Percentiles rank a stretch among this genome's conserved stretches.
phyloP scores from a whole-genome alignment of 1,140 invertebrate species.

The Hesperophylax magnus region DNA sequence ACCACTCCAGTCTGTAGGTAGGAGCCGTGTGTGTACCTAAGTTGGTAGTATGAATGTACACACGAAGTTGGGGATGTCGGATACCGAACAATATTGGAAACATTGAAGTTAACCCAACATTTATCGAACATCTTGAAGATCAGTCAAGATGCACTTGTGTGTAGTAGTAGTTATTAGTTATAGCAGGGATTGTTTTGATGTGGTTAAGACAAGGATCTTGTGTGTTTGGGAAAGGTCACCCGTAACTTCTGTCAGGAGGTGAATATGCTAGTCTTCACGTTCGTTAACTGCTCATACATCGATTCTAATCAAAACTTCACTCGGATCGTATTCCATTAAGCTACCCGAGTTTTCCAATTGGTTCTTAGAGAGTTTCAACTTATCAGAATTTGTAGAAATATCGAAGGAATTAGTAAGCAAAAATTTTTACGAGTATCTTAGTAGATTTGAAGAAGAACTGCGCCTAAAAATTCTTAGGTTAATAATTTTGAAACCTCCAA shows the following conservation, averaged over 20 bases:
- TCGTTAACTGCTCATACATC: no score
- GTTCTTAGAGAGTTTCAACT: no score
- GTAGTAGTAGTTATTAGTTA: neutral
- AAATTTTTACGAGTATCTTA: no score
- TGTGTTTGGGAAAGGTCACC: conserved; percentile 44
- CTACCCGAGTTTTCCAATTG: no score
- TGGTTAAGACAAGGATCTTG: conserved; percentile 29
- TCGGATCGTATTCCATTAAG: no score
- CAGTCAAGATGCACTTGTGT: conserved; percentile 42
- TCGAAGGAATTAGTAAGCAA: no score
- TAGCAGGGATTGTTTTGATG: conserved; percentile 29
- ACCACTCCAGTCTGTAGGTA: conserved; percentile 17
- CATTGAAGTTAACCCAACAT: conserved; percentile 33
- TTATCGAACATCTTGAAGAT: conserved; percentile 45
- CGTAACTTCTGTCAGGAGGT: conserved; percentile 8
- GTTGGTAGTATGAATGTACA: neutral
- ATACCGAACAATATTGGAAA: conserved; percentile 42
- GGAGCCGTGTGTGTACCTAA: neutral
- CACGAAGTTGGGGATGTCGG: neutral
- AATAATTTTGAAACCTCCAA: no score
- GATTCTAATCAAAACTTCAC: no score
- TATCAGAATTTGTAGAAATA: no score
- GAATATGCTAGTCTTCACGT: neutral
- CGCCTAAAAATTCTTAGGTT: no score
- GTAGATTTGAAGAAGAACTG: no score